Percentiles rank a stretch among this genome's conserved stretches.
Conservation (phyloP, 2,797 vertebrate species). For the Pangasius krempfi region DNA sequence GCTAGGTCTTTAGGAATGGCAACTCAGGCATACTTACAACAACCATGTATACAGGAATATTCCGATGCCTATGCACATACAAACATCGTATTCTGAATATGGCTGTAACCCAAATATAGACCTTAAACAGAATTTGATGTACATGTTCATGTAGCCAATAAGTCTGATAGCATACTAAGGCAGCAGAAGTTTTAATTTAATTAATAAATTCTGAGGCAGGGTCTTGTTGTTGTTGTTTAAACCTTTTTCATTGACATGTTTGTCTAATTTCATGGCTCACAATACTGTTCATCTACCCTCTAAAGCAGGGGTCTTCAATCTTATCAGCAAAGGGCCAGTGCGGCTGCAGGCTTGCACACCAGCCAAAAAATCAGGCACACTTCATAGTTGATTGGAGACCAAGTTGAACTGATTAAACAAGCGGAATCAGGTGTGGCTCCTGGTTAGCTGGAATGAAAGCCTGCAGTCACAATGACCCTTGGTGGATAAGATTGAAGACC, state of each 20-base stretch:
- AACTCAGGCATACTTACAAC: no score
- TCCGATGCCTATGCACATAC: no score
- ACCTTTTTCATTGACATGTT: neutral
- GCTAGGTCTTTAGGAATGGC: no score
- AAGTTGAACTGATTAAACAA: constrained; percentile 6
- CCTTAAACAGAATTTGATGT: no score
- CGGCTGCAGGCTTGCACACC: neutral
- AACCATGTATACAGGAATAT: no score
- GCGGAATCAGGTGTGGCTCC: constrained; percentile 20
- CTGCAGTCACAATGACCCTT: neutral
- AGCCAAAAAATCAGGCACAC: neutral
- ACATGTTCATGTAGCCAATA: neutral
- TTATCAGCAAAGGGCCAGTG: neutral
- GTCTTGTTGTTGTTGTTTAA: neutral
- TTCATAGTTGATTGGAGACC: neutral
- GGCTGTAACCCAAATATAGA: no score
- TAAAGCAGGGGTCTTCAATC: neutral
- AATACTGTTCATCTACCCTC: neutral
- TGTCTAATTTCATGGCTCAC: neutral
- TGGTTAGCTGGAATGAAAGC: neutral
- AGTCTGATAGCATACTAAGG: neutral
- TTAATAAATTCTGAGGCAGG: no score
- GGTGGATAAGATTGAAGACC: neutral
- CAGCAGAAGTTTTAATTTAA: neutral
- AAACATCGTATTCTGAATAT: no score